Conservation (phyloP, 2,797 vertebrate species). For the Semotilus atromaculatus region DNA sequence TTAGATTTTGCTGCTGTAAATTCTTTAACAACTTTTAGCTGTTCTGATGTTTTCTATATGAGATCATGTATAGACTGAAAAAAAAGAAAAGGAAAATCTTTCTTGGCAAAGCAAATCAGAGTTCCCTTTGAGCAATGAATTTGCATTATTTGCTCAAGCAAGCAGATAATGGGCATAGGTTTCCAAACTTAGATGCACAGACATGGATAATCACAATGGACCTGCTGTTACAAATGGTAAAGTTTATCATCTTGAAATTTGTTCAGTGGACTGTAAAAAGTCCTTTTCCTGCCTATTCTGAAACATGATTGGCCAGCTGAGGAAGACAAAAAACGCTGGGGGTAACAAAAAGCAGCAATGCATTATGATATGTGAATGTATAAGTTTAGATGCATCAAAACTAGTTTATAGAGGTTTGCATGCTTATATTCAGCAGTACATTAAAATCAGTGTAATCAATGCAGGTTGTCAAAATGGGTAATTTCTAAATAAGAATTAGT, state of each 20-base stretch:
- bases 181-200: constrained; percentile 36
- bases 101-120: constrained; percentile 36
- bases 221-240: constrained; percentile 44
- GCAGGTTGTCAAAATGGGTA: neutral
- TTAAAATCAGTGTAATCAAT: neutral
- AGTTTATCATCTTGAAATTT: constrained; percentile 38
- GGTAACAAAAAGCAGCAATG: constrained; percentile 10
- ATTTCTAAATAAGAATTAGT: neutral
- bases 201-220: constrained; percentile 40
- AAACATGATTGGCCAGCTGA: neutral
- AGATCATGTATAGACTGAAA: constrained; percentile 4
- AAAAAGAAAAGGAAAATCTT: constrained; percentile 1
- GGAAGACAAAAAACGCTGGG: constrained; percentile 10
- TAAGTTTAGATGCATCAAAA: neutral
- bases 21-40: neutral
- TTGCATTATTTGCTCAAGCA: constrained; percentile 36
- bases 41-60: constrained; percentile 6
- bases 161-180: constrained; percentile 48
- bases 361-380: neutral
- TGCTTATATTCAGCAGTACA: neutral
- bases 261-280: constrained; percentile 15
- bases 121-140: constrained; percentile 34
- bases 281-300: constrained; percentile 11
- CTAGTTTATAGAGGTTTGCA: neutral
- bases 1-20: neutral